Percentiles rank a stretch among this genome's conserved stretches.
Conservation (phyloP, 2,113 vertebrate genomes). For the Nothobranchius kuhntae region DNA sequence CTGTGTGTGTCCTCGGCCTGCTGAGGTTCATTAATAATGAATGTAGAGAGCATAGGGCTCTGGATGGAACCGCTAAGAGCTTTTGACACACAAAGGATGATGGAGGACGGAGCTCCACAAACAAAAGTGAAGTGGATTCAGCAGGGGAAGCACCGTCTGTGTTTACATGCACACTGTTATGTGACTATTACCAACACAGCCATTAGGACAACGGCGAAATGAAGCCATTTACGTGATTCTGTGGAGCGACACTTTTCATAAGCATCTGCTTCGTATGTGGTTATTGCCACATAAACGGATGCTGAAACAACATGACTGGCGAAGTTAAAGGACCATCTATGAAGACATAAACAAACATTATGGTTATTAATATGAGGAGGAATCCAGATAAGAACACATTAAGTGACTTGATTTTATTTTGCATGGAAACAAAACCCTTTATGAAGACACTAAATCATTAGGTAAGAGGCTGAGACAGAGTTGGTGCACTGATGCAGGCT, state of each 20-base stretch:
- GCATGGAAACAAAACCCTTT: too few relatives aligned
- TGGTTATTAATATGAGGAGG: too few relatives aligned
- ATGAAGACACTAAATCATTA: too few relatives aligned
- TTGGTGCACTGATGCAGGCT: too few relatives aligned
- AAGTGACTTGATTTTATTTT: too few relatives aligned
- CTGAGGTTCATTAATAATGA: constrained; percentile 72
- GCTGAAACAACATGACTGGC: neutral
- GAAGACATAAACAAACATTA: too few relatives aligned
- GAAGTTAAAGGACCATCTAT: too few relatives aligned
- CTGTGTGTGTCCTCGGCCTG: constrained; percentile 42
- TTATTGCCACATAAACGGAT: constrained; percentile 18
- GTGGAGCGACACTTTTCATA: constrained; percentile 50
- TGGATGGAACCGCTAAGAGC: constrained; percentile 69
- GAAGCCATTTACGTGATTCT: constrained; percentile 44
- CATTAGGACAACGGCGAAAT: constrained; percentile 47
- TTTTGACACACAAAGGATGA: constrained; percentile 76
- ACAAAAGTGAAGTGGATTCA: constrained; percentile 69
- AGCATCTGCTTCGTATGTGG: constrained; percentile 30
- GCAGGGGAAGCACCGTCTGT: constrained; percentile 54
- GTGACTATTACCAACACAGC: constrained; percentile 39
- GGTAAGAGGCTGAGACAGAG: too few relatives aligned
- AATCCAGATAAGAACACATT: too few relatives aligned
- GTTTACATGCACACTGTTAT: constrained; percentile 43
- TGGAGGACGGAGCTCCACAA: constrained; percentile 62
- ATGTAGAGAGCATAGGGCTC: constrained; percentile 67